A percentile compares a stretch with the other conserved stretches of the same genome.
Conservation (phyloP, 2,888 invertebrate species). For the Brassicogethes aeneus region DNA sequence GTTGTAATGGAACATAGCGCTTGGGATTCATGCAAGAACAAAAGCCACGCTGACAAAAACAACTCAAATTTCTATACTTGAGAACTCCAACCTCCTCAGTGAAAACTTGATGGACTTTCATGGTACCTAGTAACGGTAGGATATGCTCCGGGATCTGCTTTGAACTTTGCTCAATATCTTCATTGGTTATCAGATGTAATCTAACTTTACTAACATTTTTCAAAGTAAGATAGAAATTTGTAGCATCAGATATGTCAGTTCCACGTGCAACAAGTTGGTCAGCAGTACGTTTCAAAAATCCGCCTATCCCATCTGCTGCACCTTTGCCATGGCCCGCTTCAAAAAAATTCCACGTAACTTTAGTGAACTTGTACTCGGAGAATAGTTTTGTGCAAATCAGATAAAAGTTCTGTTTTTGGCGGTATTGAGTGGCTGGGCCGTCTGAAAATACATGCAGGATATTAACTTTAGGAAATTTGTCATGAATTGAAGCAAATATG, state of each 20-base stretch:
- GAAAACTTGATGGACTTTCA: too few species aligned
- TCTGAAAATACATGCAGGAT: constrained; percentile 6
- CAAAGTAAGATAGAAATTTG: constrained; percentile 11
- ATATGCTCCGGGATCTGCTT: too few species aligned
- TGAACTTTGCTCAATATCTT: too few species aligned
- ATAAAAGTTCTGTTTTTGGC: constrained; percentile 8
- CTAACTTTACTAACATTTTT: too few species aligned
- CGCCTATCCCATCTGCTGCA: constrained; percentile 7
- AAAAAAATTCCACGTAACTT: constrained; percentile 14
- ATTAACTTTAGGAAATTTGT: constrained; percentile 3
- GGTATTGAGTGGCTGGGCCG: constrained; percentile 7
- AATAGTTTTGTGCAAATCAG: constrained; percentile 6
- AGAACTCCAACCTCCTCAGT: too few species aligned
- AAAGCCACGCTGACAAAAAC: too few species aligned
- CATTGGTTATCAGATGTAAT: too few species aligned
- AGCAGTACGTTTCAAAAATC: constrained; percentile 3
- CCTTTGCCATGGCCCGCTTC: constrained; percentile 12
- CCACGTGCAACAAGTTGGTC: constrained; percentile 8
- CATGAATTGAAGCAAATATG: constrained; percentile 2
- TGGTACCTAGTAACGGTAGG: too few species aligned
- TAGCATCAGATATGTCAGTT: constrained; percentile 11
- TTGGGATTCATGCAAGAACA: too few species aligned
- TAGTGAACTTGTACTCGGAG: constrained; percentile 3
- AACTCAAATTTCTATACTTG: too few species aligned
- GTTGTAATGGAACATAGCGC: too few species aligned